A percentile compares a stretch with the other conserved stretches of the same genome.
Evolutionary conservation across 2,797 vertebrate species (phyloP).

Genomic region (Tauraco hartlaubi): DNA sequence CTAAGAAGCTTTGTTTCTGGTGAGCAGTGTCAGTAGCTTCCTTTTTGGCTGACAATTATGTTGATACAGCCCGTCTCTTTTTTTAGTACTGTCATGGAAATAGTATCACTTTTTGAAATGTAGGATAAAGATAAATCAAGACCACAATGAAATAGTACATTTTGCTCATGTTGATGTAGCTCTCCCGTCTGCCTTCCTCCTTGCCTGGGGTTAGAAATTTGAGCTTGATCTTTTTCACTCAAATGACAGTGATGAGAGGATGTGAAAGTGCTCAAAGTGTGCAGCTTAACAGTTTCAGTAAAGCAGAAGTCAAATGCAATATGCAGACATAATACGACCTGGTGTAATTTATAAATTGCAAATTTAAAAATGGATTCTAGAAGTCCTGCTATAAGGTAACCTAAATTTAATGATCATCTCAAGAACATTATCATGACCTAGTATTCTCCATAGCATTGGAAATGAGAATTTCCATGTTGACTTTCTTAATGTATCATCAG

Average conservation of each 20-base stretch:
- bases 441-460: not conserved
- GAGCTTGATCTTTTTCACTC: not conserved
- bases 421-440: not conserved
- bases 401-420: not conserved
- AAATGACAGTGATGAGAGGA: not conserved
- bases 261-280: not conserved
- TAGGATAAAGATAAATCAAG: not conserved
- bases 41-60: not conserved
- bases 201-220: not conserved
- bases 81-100: not conserved
- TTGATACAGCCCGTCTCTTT: not conserved
- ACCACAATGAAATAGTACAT: not conserved
- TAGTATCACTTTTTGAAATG: not conserved
- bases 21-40: not conserved
- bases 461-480: not conserved
- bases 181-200: not conserved
- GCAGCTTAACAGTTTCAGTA: not conserved
- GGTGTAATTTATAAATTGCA: not conserved
- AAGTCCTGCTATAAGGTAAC: not conserved
- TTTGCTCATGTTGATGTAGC: not conserved
- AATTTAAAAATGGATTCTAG: not conserved
- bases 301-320: not conserved
- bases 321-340: not conserved
- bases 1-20: not conserved
- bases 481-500: not conserved